phyloP scores from a whole-genome alignment of 2,888 invertebrate genomes.

The Malthinus seriepunctatus region DNA sequence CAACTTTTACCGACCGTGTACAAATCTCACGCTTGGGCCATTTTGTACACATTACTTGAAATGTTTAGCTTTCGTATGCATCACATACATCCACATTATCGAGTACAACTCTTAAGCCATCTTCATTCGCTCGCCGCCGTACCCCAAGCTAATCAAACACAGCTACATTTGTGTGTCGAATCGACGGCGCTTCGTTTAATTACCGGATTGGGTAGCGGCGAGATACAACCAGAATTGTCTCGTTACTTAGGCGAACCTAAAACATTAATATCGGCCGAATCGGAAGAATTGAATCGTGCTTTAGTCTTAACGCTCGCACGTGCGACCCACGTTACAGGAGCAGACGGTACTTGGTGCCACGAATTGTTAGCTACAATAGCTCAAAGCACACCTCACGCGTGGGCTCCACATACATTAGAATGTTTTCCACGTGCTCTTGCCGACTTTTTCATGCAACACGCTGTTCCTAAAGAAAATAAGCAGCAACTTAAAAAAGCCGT shows the following conservation, averaged over 20 bases:
- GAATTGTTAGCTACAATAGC: slow-evolving; percentile 88
- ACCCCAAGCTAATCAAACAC: slow-evolving; percentile 93
- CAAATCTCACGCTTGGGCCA: slow-evolving; percentile 93
- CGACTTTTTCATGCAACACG: slow-evolving; percentile 88
- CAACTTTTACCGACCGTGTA: slow-evolving; percentile 90
- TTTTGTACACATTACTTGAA: slow-evolving; percentile 91
- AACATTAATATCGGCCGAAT: slow-evolving; percentile 88
- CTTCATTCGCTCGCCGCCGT: slow-evolving; percentile 89
- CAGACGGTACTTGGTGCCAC: slow-evolving; percentile 85
- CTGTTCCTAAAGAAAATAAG: slow-evolving; percentile 86
- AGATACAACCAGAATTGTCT: slow-evolving; percentile 92
- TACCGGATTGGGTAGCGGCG: slow-evolving; percentile 78
- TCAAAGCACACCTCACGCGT: slow-evolving; percentile 93
- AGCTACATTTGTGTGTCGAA: slow-evolving; percentile 79
- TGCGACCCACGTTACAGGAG: slow-evolving; percentile 91
- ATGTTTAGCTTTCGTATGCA: slow-evolving; percentile 97
- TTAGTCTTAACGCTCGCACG: slow-evolving; percentile 91
- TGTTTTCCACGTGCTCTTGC: slow-evolving; percentile 89
- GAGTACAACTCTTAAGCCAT: slow-evolving; percentile 89
- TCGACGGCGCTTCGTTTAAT: slow-evolving; percentile 53
- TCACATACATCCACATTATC: slow-evolving; percentile 94
- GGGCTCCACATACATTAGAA: slow-evolving; percentile 90
- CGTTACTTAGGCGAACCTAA: slow-evolving; percentile 91
- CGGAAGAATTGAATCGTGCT: slow-evolving; percentile 92
- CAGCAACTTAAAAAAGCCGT: slow-evolving; percentile 89